These are phyloP conservation scores for Bursaphelenchus okinawaensis DNA, from an alignment of 2,888 invertebrate species.

Conservation along the genomic window DNA sequence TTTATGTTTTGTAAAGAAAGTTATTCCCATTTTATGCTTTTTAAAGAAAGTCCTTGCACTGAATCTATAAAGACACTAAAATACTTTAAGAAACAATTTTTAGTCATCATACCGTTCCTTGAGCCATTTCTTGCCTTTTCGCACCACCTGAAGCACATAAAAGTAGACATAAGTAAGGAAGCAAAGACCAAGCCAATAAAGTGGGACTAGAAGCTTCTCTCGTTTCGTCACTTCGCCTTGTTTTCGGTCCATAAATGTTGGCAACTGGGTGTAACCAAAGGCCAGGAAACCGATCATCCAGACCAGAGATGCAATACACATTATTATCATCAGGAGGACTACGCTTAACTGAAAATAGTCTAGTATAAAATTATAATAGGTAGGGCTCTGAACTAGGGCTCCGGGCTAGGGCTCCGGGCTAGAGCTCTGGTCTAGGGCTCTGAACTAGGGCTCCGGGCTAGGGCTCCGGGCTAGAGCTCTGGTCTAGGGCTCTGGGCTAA, in stretches of 20 bases:
- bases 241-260: neutral
- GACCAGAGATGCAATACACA: neutral
- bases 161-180: neutral
- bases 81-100: too few relatives aligned
- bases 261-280: neutral
- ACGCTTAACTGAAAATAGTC: neutral
- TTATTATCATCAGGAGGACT: neutral
- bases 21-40: too few relatives aligned
- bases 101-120: neutral
- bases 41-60: too few relatives aligned
- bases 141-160: neutral
- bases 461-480: too few relatives aligned
- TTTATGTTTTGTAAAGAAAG: too few relatives aligned
- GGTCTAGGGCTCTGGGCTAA: too few relatives aligned
- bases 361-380: too few relatives aligned
- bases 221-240: neutral
- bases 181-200: neutral
- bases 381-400: too few relatives aligned
- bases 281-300: neutral
- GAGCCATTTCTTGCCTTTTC: neutral
- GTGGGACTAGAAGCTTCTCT: neutral
- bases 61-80: too few relatives aligned
- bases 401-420: too few relatives aligned
- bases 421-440: too few relatives aligned
- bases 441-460: too few relatives aligned